These are phyloP conservation scores for Odontocolon sp. DNA, from an alignment of 2,888 invertebrate species.

Conservation along the genomic window DNA sequence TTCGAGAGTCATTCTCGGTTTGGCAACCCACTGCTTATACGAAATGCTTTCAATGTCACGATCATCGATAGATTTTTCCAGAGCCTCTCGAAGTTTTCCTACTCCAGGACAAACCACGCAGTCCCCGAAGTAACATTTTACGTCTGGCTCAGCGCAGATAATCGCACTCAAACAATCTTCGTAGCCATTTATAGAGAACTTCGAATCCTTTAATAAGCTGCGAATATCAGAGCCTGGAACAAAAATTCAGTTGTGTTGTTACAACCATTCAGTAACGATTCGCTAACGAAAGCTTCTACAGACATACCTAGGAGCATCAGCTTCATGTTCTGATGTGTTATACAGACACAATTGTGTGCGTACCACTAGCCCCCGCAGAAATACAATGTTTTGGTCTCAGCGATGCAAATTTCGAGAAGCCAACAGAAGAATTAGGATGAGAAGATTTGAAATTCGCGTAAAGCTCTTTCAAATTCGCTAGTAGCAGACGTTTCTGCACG, in stretches of 20 bases:
- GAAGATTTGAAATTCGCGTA: constrained; percentile 41
- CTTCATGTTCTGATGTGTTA: constrained; percentile 64
- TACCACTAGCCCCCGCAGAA: constrained; percentile 60
- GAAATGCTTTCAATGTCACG: constrained; percentile 40
- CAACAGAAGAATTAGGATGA: constrained; percentile 48
- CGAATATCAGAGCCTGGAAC: constrained; percentile 22
- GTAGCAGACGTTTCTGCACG: constrained; percentile 51
- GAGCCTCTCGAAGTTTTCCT: constrained; percentile 18
- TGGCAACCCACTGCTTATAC: constrained; percentile 46
- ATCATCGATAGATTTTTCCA: constrained; percentile 15
- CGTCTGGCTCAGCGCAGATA: constrained; percentile 29
- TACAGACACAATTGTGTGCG: constrained; percentile 65
- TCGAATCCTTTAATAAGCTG: constrained; percentile 14
- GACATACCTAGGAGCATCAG: constrained; percentile 60
- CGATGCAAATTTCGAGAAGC: constrained; percentile 62
- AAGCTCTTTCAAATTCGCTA: constrained; percentile 57
- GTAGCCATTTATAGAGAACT: constrained; percentile 21
- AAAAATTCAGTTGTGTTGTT: neutral
- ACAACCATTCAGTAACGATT: constrained; percentile 6
- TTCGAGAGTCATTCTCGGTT: constrained; percentile 29
- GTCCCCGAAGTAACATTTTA: constrained; percentile 40
- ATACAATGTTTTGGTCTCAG: constrained; percentile 61
- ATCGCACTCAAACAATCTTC: constrained; percentile 36
- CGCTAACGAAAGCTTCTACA: neutral
- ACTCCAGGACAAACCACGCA: constrained; percentile 37